phyloP scores from a whole-genome alignment of 2,113 vertebrate genomes.

The Zeus faber region DNA sequence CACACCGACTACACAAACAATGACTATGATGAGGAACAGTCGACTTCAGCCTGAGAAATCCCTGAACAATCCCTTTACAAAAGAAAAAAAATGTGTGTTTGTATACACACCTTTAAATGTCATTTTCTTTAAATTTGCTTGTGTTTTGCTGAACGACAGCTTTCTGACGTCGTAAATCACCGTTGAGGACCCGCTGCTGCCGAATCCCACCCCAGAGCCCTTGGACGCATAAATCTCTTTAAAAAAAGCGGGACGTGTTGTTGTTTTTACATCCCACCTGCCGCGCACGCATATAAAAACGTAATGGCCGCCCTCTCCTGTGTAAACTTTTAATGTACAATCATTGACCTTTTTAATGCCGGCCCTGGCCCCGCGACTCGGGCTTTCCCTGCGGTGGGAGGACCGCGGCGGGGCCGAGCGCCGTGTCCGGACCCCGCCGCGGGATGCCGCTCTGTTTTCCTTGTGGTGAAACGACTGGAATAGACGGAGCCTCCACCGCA shows the following conservation, averaged over 20 bases:
- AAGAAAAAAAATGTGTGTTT: too few species aligned
- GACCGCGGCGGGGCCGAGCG: constrained; percentile 29
- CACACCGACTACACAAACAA: too few species aligned
- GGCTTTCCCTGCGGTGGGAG: constrained; percentile 45
- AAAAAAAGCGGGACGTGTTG: not conserved
- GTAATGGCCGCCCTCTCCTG: constrained; percentile 19
- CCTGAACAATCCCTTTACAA: too few species aligned
- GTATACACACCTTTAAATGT: too few species aligned
- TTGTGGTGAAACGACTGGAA: constrained; percentile 41
- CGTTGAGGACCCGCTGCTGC: too few species aligned
- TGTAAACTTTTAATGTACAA: constrained; percentile 38
- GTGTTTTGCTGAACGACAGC: too few species aligned
- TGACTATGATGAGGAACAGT: too few species aligned
- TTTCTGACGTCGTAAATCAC: too few species aligned
- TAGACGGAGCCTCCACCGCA: constrained; percentile 26
- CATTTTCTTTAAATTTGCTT: too few species aligned
- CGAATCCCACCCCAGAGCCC: too few species aligned
- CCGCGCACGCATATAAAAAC: constrained; percentile 6
- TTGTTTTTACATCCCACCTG: constrained; percentile 26
- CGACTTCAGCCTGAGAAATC: too few species aligned
- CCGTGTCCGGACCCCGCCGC: constrained; percentile 33
- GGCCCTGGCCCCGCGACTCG: constrained; percentile 29
- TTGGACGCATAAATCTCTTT: constrained; percentile 33
- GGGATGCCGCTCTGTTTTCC: constrained; percentile 47
- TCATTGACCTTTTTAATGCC: constrained; percentile 51